phyloP scores from a whole-genome alignment of 2,888 invertebrate species.

The Epistrophe eligans region DNA sequence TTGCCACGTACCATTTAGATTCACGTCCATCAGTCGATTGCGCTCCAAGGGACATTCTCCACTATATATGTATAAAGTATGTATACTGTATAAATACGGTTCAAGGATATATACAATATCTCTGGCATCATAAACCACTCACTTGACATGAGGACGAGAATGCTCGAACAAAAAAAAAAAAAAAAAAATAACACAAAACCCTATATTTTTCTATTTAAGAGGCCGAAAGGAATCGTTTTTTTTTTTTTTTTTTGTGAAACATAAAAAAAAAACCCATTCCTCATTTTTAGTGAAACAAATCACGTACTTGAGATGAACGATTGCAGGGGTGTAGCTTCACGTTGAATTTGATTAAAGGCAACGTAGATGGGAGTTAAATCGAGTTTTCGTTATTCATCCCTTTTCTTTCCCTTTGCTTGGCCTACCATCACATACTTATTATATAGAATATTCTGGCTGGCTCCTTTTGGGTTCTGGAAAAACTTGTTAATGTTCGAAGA shows the following conservation, averaged over 20 bases:
- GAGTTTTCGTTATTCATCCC: constrained; percentile 37
- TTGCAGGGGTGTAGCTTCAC: constrained; percentile 56
- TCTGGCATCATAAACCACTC: constrained; percentile 69
- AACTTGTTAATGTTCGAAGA: constrained; percentile 69
- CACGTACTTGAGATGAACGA: constrained; percentile 70
- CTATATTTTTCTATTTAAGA: constrained; percentile 34
- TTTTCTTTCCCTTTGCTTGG: background rate
- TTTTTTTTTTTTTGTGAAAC: constrained; percentile 5
- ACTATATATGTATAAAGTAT: constrained; percentile 13
- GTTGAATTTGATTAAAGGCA: constrained; percentile 71
- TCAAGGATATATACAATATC: constrained; percentile 58
- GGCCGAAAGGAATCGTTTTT: constrained; percentile 31
- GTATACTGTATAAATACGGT: background rate
- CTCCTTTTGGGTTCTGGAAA: background rate
- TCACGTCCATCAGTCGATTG: constrained; percentile 67
- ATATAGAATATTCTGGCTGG: background rate
- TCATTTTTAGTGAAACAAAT: constrained; percentile 65
- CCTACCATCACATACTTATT: background rate
- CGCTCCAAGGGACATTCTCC: constrained; percentile 59
- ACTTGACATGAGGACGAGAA: constrained; percentile 54
- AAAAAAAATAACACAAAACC: constrained; percentile 29
- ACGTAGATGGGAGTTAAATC: constrained; percentile 58
- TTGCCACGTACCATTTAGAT: constrained; percentile 58
- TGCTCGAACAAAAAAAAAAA: constrained; percentile 29
- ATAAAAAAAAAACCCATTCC: constrained; percentile 16